Evolutionary conservation across 2,797 vertebrate species (phyloP).

Genomic region (Fringilla coelebs): DNA sequence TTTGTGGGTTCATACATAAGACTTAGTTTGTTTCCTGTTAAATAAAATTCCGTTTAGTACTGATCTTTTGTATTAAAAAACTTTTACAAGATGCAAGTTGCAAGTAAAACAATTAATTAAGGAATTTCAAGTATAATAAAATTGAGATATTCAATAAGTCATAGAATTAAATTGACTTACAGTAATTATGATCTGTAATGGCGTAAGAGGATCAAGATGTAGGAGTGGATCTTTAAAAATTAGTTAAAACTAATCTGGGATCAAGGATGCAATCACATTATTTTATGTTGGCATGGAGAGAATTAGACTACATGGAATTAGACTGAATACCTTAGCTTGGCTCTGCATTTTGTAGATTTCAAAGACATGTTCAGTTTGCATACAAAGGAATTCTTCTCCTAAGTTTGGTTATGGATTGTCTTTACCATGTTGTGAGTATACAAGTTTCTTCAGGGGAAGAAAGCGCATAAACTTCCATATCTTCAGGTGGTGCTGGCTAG

Average conservation of each 20-base stretch:
- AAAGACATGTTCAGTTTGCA: not conserved
- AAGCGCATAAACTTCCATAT: not conserved
- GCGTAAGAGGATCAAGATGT: not conserved
- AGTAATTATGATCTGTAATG: not conserved
- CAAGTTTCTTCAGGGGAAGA: not conserved
- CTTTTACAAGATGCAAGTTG: not conserved
- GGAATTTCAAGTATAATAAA: not conserved
- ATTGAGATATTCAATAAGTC: not conserved
- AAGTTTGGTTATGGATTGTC: not conserved
- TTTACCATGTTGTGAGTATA: not conserved
- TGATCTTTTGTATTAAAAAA: not conserved
- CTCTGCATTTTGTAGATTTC: not conserved
- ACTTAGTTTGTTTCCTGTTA: not conserved
- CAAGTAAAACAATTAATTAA: not conserved
- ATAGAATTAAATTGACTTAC: not conserved
- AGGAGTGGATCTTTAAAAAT: not conserved
- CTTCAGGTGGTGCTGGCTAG: not conserved
- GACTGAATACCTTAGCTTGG: not conserved
- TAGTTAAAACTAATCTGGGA: not conserved
- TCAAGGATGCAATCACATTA: not conserved
- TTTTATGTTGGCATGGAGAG: not conserved
- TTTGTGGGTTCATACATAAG: not conserved
- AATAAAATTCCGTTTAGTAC: not conserved
- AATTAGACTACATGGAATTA: not conserved
- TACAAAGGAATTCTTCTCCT: not conserved